Conservation (phyloP, 2,113 vertebrate genomes). For the Ifrita kowaldi region DNA sequence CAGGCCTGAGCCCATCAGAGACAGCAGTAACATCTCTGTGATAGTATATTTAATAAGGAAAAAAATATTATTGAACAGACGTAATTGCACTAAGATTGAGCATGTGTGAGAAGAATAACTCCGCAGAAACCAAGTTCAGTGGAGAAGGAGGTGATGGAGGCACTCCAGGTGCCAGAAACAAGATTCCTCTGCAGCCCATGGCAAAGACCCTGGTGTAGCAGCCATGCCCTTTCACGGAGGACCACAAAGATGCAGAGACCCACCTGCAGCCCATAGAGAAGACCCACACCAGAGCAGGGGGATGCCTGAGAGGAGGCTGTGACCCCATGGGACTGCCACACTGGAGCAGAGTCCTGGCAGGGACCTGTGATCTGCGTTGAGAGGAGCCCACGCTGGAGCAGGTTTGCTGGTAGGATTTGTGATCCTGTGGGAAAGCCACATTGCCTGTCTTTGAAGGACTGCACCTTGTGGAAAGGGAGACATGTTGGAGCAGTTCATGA, state of each 20-base stretch:
- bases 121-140: background rate
- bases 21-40: background rate
- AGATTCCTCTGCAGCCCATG: too few species aligned
- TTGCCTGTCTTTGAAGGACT: background rate
- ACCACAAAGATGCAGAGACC: fast-evolving
- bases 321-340: fast-evolving
- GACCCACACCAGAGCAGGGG: background rate
- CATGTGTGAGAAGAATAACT: background rate
- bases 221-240: background rate
- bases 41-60: background rate
- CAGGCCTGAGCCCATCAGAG: background rate
- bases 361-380: too few species aligned
- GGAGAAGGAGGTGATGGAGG: background rate
- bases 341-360: background rate
- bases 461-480: background rate
- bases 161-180: background rate
- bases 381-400: fast-evolving
- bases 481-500: background rate
- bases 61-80: background rate
- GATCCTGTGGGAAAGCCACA: background rate
- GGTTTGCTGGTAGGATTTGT: background rate
- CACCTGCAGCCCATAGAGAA: background rate
- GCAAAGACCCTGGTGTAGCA: background rate
- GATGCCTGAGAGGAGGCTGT: background rate
- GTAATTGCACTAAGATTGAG: background rate